phyloP scores from a whole-genome alignment of 2,888 invertebrate genomes.

The Coecobrya sp. region DNA sequence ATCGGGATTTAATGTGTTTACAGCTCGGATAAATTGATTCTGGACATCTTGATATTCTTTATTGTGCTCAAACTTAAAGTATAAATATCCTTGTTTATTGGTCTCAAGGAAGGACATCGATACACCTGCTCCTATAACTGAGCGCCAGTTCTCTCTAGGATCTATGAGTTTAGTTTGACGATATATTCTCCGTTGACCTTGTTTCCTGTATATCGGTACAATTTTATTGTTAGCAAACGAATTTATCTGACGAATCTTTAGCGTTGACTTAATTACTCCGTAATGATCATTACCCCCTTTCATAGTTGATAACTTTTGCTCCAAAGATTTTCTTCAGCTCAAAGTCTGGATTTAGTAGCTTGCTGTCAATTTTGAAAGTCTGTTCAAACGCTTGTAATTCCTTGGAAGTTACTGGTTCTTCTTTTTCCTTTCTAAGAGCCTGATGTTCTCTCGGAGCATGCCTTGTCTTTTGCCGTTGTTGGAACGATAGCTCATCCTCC shows the following conservation, averaged over 20 bases:
- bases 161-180: conserved; percentile 90
- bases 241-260: too few relatives aligned
- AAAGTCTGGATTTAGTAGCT: conserved; percentile 93
- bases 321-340: conserved; percentile 95
- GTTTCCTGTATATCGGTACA: conserved; percentile 85
- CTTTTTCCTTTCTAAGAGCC: conserved; percentile 84
- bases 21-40: conserved; percentile 92
- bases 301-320: conserved; percentile 92
- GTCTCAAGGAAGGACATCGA: conserved; percentile 91
- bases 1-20: conserved; percentile 93
- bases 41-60: conserved; percentile 92
- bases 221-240: too few relatives aligned
- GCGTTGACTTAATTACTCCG: too few relatives aligned
- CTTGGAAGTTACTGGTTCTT: conserved; percentile 87
- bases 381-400: conserved; percentile 87
- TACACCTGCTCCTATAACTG: conserved; percentile 91
- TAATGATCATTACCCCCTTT: conserved; percentile 88
- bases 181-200: conserved; percentile 84
- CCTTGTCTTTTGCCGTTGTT: conserved; percentile 90
- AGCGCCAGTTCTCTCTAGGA: conserved; percentile 92
- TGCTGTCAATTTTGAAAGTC: conserved; percentile 91
- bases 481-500: conserved; percentile 91
- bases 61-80: conserved; percentile 93
- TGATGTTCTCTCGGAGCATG: conserved; percentile 90
- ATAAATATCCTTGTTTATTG: conserved; percentile 89